Percentiles rank a stretch among this genome's conserved stretches.
These are phyloP conservation scores for Bembecia ichneumoniformis DNA, from an alignment of 2,888 invertebrate genomes.

Conservation along the genomic window DNA sequence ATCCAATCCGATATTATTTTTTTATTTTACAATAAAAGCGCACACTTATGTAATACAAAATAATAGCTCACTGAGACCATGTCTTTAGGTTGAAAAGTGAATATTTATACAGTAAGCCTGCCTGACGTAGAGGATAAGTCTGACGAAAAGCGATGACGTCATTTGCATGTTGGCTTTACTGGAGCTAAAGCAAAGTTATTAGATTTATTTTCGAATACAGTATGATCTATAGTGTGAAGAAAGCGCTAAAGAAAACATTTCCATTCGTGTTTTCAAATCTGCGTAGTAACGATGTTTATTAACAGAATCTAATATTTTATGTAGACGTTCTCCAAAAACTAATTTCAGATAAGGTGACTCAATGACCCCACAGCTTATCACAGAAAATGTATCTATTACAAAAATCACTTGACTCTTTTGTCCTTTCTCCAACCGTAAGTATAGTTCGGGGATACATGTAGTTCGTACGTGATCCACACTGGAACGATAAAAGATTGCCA, in stretches of 20 bases:
- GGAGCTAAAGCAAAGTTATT: too few species aligned
- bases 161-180: background rate
- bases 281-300: too few species aligned
- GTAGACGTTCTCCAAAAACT: too few species aligned
- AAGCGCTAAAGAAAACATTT: too few species aligned
- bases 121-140: background rate
- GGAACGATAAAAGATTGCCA: background rate
- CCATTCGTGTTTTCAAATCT: too few species aligned
- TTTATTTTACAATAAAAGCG: too few species aligned
- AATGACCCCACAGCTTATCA: background rate
- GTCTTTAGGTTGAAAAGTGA: background rate
- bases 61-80: background rate
- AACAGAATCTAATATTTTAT: too few species aligned
- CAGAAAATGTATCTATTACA: background rate
- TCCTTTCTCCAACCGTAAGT: background rate
- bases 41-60: too few species aligned
- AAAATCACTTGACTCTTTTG: background rate
- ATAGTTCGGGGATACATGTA: background rate
- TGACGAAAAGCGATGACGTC: background rate
- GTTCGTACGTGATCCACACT: background rate
- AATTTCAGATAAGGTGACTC: too few species aligned
- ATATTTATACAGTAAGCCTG: background rate
- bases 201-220: too few species aligned
- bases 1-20: too few species aligned
- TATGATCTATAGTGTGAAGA: too few species aligned